Evolutionary conservation across 2,113 vertebrate species (phyloP), one percentile per base, ranked within the genome.

Genomic region (Poecile atricapillus): DNA sequence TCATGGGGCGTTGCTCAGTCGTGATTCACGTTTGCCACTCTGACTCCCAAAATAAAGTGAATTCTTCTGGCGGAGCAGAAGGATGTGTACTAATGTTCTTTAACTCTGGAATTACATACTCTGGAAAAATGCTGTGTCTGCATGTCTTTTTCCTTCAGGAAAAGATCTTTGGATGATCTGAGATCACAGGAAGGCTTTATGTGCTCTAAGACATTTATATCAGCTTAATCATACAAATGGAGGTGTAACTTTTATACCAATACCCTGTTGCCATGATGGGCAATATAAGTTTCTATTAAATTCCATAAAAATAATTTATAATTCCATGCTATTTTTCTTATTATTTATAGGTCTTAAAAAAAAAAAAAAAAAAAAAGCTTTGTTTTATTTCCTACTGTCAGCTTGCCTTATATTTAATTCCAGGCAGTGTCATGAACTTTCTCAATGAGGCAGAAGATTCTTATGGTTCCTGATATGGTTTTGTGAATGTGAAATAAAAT

Each of bases 1-100:
- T 93, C 63, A 50, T 14, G 10, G 55, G 44, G 13, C 0, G 0
- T 76, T 82, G 37, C 44, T 94, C 70, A 69, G 2, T 30, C 0
- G 0, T 60, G 25, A 84, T 95, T 91, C 50, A 28, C 5, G 3
- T 55, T 69, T 91, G 44, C 14, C 46, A 43, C n/a, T 21, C 17
- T 83, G 30, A 35, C 7, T 81, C 27, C 50, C 33, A 63, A 87
- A 95, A 88, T 39, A 83, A 65, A 89, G 58, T 39, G 10, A 85
- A 16, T 85, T 82, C 73, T 80, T 15, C 10, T 75, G 59, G 9
- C 7, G 77, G 15, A 76, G 30, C 9, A 83, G 44, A 63, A 46
- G 24, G 46, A 28, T 35, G 5, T 11, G 27, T 27, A 19, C 8
- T 13, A 16, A 53, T 24, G 58, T 39, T 24, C 25, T 71, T 79